Evolutionary conservation across 2,888 invertebrate species (phyloP).

Genomic region (Drosophila meridionalis): DNA sequence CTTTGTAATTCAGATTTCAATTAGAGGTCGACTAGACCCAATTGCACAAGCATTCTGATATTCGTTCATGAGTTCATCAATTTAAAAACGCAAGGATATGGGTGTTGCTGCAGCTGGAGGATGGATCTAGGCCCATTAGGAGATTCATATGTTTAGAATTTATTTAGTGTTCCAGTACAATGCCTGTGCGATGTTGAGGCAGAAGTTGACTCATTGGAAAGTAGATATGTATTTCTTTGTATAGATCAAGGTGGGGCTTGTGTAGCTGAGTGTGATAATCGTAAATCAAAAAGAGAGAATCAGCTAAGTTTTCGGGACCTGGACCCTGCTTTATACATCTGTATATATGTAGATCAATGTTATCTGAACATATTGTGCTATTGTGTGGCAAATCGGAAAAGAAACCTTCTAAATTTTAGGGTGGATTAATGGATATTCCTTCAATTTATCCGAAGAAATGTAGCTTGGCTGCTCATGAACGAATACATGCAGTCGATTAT

Average conservation of each 20-base stretch:
- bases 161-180: not conserved
- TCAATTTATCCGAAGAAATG: not conserved
- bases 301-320: too few relatives aligned
- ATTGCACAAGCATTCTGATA: not conserved
- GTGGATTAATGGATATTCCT: not conserved
- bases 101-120: not conserved
- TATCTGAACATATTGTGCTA: not conserved
- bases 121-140: not conserved
- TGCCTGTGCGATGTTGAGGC: not conserved
- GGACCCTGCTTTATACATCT: not conserved
- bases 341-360: not conserved
- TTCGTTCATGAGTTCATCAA: not conserved
- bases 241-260: not conserved
- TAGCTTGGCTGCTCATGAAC: not conserved
- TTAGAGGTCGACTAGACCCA: not conserved
- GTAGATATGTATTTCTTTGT: slow-evolving; percentile 2
- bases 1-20: not conserved
- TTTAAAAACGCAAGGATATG: not conserved
- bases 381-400: not conserved
- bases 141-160: not conserved
- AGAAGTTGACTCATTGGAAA: not conserved
- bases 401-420: not conserved
- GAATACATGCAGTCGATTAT: not conserved
- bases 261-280: not conserved
- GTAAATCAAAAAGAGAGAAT: not conserved